Percentiles rank a stretch among this genome's conserved stretches.
Evolutionary conservation across 53 echinoderm and acorn worm genomes (phyloP).

Genomic region (Actinopyga echinites): DNA sequence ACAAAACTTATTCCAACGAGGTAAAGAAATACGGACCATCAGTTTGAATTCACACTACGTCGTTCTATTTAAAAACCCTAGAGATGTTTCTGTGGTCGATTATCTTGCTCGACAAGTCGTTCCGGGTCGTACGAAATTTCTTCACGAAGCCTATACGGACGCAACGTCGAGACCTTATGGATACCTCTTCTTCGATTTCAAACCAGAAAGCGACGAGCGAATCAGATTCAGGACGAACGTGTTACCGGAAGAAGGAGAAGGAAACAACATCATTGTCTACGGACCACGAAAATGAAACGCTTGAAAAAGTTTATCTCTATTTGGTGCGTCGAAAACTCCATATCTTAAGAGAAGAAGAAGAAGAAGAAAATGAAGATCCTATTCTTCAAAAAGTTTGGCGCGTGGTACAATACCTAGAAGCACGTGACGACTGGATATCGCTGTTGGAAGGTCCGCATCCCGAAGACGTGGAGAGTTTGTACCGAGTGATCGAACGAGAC

Average conservation of each 20-base stretch:
- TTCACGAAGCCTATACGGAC: constrained; percentile 34
- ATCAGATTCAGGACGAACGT: constrained; percentile 50
- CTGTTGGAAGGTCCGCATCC: too few relatives aligned
- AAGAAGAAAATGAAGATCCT: too few relatives aligned
- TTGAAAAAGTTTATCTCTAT: not conserved
- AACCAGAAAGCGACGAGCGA: constrained; percentile 34
- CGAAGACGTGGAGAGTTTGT: too few relatives aligned
- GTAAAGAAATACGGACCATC: constrained; percentile 39
- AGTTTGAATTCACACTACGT: constrained; percentile 46
- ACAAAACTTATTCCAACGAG: constrained; percentile 18
- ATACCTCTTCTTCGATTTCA: constrained; percentile 53
- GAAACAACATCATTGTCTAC: not conserved
- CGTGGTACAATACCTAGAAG: too few relatives aligned
- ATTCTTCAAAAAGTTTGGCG: too few relatives aligned
- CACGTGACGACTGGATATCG: too few relatives aligned
- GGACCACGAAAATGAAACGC: not conserved
- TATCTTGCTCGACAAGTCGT: constrained; percentile 24
- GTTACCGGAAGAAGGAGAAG: constrained; percentile 13
- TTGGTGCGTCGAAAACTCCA: not conserved
- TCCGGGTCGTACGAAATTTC: constrained; percentile 8
- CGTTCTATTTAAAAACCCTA: constrained; percentile 43
- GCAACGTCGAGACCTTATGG: constrained; percentile 35
- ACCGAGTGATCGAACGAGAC: too few relatives aligned
- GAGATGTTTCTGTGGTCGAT: constrained; percentile 10
- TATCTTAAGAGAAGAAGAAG: too few relatives aligned